Percentiles rank a stretch among this genome's conserved stretches.
These are phyloP conservation scores for Hypocryptadius cinnamomeus DNA, from an alignment of 2,113 vertebrate species.

Conservation along the genomic window DNA sequence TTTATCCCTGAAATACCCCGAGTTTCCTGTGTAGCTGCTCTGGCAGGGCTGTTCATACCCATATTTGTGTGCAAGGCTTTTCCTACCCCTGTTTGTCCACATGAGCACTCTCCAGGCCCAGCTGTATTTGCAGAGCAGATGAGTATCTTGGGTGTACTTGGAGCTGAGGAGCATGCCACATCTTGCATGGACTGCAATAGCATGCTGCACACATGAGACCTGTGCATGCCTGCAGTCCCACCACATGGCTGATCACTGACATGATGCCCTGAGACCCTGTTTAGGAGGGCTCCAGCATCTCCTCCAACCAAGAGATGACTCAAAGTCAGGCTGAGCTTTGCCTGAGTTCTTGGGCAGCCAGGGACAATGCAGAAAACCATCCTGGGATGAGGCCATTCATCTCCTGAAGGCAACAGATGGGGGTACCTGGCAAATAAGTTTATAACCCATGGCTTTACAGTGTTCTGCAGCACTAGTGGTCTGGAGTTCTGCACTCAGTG, in stretches of 20 bases:
- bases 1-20: neutral
- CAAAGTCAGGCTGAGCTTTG: neutral
- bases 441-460: neutral
- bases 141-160: neutral
- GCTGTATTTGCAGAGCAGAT: neutral
- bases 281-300: neutral
- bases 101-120: neutral
- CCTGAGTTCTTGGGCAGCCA: neutral
- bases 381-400: too few species aligned
- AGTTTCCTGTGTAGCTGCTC: neutral
- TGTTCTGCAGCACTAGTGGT: neutral
- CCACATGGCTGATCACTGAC: rapidly evolving
- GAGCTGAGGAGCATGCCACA: neutral
- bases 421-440: neutral
- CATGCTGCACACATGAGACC: neutral
- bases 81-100: neutral
- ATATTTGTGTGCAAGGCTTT: neutral
- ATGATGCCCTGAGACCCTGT: rapidly evolving
- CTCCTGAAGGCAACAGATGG: neutral
- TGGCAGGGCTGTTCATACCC: neutral
- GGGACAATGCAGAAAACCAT: neutral
- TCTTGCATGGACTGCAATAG: neutral
- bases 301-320: neutral
- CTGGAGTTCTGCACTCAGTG: neutral
- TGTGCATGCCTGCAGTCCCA: neutral